Percentiles rank a stretch among this genome's conserved stretches.
These are phyloP conservation scores for Protosalanx chinensis DNA, from an alignment of 2,797 vertebrate species.

Conservation along the genomic window DNA sequence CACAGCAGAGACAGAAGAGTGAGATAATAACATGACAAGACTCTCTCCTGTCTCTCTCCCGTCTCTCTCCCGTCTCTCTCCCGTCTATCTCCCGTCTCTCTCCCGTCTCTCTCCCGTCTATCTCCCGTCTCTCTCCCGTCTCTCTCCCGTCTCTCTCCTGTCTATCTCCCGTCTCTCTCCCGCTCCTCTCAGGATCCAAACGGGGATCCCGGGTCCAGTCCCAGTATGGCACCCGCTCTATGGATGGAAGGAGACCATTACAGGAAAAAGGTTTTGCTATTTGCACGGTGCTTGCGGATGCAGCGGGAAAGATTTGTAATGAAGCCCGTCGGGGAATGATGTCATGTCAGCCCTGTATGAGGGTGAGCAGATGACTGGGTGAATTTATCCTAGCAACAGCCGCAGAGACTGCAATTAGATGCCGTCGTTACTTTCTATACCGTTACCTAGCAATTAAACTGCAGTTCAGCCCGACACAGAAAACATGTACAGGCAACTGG, in stretches of 20 bases:
- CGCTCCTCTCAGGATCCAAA: constrained; percentile 55
- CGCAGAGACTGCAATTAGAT: constrained; percentile 40
- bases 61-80: no score
- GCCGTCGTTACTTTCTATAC: not conserved
- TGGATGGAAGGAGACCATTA: constrained; percentile 28
- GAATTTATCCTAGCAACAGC: constrained; percentile 74
- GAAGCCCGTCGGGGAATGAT: constrained; percentile 47
- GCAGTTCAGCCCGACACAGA: not conserved
- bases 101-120: constrained; percentile 62
- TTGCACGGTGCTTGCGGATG: constrained; percentile 11
- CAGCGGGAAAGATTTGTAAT: constrained; percentile 27
- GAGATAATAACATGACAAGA: constrained; percentile 33
- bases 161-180: constrained; percentile 60
- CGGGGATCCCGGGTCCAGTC: constrained; percentile 25
- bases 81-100: constrained; percentile 43
- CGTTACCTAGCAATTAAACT: not conserved
- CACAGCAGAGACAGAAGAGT: constrained; percentile 26
- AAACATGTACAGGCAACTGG: no score
- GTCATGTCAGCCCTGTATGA: constrained; percentile 54
- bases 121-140: no score
- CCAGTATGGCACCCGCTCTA: constrained; percentile 19
- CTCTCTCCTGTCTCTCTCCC: constrained; percentile 55
- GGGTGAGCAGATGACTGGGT: constrained; percentile 66
- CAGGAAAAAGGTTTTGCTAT: constrained; percentile 14
- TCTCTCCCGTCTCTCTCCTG: constrained; percentile 61